These are phyloP conservation scores for Ylistrum balloti DNA, from an alignment of 1,140 invertebrate species.

Conservation along the genomic window DNA sequence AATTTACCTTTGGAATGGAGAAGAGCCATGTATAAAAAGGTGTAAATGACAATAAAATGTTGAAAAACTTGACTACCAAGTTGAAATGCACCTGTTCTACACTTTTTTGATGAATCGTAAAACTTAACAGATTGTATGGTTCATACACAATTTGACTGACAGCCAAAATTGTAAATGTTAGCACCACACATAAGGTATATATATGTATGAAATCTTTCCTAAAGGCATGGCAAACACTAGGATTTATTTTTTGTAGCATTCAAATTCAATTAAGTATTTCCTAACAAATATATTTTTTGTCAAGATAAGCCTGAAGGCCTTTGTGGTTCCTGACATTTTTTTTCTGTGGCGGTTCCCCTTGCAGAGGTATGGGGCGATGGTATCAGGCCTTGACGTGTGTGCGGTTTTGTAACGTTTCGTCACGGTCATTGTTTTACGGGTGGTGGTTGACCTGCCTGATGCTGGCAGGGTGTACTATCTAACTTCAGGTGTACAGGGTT, in stretches of 20 bases:
- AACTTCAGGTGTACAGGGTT: not conserved
- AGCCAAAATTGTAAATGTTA: constrained; percentile 39
- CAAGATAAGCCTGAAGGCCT: not conserved
- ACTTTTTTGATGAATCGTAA: not conserved
- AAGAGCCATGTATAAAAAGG: not conserved
- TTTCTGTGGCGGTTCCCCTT: constrained; percentile 9
- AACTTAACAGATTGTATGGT: not conserved
- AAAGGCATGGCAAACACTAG: not conserved
- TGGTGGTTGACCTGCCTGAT: constrained; percentile 17
- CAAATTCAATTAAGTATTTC: constrained; percentile 40
- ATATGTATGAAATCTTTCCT: not conserved
- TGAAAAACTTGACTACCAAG: not conserved
- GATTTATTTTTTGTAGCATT: not conserved
- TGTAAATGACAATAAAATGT: not conserved
- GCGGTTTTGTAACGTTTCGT: constrained; percentile 18
- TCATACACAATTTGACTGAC: not conserved
- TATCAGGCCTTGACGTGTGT: constrained; percentile 1
- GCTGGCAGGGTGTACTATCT: not conserved
- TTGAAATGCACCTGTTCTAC: not conserved
- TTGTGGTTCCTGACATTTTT: constrained; percentile 34
- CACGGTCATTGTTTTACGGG: not conserved
- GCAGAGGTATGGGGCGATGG: constrained; percentile 11
- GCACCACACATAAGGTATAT: not conserved
- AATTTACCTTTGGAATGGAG: not conserved
- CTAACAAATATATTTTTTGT: constrained; percentile 29